Evolutionary conservation across 2,888 invertebrate genomes (phyloP), one percentile per base, ranked within the genome.

Genomic region (Lasioglossum villosulum): DNA sequence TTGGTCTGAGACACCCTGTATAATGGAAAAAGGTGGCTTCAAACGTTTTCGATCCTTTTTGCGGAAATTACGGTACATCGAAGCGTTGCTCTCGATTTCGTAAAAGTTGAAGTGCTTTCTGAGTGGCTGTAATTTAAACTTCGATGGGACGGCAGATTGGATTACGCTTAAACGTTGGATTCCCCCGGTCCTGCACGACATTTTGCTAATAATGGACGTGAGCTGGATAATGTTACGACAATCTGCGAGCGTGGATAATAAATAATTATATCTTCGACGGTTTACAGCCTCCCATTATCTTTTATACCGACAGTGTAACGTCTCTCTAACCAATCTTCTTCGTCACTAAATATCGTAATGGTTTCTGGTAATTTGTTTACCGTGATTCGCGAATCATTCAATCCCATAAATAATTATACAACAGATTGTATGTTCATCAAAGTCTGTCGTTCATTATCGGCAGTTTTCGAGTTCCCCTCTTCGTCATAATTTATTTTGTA

Each of bases 51-150:
- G 66, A 66, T 45, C 42, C 45, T n/a, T 76, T 76, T 39, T 59
- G 75, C 39, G 56, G 75, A 59, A 75, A 56, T 75, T 59, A 56
- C 56, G 75, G 48, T 56, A 75, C 75, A 27, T 75, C 39, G 56
- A 66, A 66, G 66, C 66, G 66, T 34, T 66, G 66, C 66, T 66
- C 66, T 34, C 56, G 56, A 75, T 75, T 75, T 75, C 39, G 56
- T 27, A 56, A 75, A 75, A 56, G 37, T 56, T 56, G 56, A 59
- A 56, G 39, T 39, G 39, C 56, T 63, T 66, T 34, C 48, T 48
- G 78, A 78, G 48, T 37, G 63, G 48, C 71, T n/a, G 76, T 70
- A 66, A 48, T 63, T 75, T 80, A 39, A 72, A 75, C 56, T 39
- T 59, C 56, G 56, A 52, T 48, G 75, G 37, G 12, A 59, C 56